Conservation (phyloP, 2,113 vertebrate species). For the Mirounga angustirostris region DNA sequence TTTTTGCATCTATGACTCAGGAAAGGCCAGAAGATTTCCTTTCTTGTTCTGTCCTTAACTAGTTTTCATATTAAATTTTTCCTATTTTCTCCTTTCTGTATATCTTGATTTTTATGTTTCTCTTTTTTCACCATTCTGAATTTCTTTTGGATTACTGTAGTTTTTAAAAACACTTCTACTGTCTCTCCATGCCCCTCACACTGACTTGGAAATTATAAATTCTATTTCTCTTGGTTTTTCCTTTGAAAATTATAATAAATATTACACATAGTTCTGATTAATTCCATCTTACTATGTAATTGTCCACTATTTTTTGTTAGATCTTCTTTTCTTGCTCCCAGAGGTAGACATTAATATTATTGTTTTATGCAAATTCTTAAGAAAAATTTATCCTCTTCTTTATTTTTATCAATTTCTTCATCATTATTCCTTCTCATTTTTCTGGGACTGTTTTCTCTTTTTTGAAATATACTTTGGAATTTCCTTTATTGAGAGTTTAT, state of each 20-base stretch:
- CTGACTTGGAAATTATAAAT: neutral
- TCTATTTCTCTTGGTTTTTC: neutral
- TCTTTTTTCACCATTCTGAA: neutral
- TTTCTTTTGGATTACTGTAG: neutral
- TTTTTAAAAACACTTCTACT: neutral
- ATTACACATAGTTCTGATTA: neutral
- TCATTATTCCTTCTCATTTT: neutral
- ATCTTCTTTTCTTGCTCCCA: neutral
- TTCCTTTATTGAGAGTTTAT: neutral
- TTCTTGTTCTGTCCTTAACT: neutral
- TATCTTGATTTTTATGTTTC: neutral
- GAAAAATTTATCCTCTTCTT: neutral
- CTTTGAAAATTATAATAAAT: neutral
- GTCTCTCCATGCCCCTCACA: too few relatives aligned
- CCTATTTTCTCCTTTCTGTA: neutral
- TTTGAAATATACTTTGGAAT: neutral
- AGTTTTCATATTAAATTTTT: neutral
- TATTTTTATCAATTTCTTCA: neutral
- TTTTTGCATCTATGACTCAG: neutral
- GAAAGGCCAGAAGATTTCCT: neutral
- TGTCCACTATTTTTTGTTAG: neutral
- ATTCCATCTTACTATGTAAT: neutral
- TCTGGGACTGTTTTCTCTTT: neutral
- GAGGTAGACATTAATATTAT: neutral
- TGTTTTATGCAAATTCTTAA: neutral